Conservation (phyloP, 2,888 invertebrate genomes). For the Drosophila heteroneura region DNA sequence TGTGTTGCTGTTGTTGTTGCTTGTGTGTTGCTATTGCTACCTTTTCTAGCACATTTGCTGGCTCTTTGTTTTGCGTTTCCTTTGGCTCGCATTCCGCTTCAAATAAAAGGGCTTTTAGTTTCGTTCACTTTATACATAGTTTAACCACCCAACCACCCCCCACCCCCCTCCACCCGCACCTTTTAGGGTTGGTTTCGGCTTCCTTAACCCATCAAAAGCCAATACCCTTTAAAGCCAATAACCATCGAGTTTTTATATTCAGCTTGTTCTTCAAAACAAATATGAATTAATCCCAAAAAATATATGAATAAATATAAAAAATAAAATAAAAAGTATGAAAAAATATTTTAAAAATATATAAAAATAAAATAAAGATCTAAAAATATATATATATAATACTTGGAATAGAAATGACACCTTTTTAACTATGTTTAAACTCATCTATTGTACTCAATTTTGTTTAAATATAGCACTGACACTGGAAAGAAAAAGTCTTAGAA, state of each 20-base stretch:
- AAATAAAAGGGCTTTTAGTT: constrained; percentile 37
- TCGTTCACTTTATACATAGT: constrained; percentile 55
- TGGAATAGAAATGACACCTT: background rate
- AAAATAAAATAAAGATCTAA: background rate
- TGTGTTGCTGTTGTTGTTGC: constrained; percentile 17
- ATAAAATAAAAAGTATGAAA: background rate
- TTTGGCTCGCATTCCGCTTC: constrained; percentile 63
- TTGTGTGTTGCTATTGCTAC: constrained; percentile 30
- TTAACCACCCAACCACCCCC: background rate
- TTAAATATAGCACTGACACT: background rate
- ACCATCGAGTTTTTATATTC: background rate
- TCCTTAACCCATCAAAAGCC: constrained; percentile 7
- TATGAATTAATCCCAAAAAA: background rate
- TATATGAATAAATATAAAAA: background rate
- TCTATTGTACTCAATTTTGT: no score
- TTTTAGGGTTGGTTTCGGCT: constrained; percentile 28
- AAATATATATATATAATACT: background rate
- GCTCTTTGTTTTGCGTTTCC: constrained; percentile 47
- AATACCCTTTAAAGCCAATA: background rate
- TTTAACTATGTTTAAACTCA: background rate
- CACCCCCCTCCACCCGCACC: background rate
- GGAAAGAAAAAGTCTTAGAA: background rate
- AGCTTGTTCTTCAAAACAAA: no score
- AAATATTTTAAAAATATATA: background rate
- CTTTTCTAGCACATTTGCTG: constrained; percentile 51